Conservation (phyloP, 2,113 vertebrate species). For the Malaclemys terrapin region DNA sequence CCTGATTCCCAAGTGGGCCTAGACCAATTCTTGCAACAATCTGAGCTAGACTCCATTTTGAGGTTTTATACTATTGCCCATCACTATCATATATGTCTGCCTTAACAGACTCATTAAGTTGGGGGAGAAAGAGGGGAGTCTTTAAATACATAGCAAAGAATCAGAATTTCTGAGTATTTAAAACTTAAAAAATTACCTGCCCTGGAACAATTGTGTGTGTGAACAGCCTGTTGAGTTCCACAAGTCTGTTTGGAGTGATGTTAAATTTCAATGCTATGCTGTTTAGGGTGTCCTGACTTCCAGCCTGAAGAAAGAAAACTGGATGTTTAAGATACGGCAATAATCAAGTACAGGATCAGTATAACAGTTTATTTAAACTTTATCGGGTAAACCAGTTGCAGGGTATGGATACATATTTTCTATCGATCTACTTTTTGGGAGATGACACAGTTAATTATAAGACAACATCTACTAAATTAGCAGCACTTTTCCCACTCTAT, state of each 20-base stretch:
- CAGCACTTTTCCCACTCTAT: background rate
- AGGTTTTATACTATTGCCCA: background rate
- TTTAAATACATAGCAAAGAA: slow-evolving; percentile 22
- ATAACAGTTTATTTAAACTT: background rate
- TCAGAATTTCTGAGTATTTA: background rate
- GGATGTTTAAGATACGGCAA: background rate
- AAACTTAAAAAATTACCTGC: slow-evolving; percentile 84
- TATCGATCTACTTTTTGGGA: background rate
- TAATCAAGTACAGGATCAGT: background rate
- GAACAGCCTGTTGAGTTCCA: slow-evolving; percentile 96
- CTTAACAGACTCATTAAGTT: background rate
- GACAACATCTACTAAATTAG: background rate
- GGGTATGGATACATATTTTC: background rate
- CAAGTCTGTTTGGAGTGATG: slow-evolving; percentile 95
- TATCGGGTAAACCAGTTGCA: background rate
- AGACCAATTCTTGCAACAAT: background rate
- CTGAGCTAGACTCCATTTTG: background rate
- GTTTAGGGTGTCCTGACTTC: slow-evolving; percentile 91
- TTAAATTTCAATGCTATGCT: slow-evolving; percentile 96
- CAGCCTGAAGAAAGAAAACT: slow-evolving; percentile 83
- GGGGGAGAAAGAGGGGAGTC: background rate
- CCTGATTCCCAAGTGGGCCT: background rate
- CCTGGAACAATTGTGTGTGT: slow-evolving; percentile 93
- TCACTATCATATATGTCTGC: background rate
- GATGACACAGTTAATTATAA: background rate